A percentile compares a stretch with the other conserved stretches of the same genome.
Evolutionary conservation across 2,797 vertebrate genomes (phyloP).

Genomic region (Rhynchotus rufescens): DNA sequence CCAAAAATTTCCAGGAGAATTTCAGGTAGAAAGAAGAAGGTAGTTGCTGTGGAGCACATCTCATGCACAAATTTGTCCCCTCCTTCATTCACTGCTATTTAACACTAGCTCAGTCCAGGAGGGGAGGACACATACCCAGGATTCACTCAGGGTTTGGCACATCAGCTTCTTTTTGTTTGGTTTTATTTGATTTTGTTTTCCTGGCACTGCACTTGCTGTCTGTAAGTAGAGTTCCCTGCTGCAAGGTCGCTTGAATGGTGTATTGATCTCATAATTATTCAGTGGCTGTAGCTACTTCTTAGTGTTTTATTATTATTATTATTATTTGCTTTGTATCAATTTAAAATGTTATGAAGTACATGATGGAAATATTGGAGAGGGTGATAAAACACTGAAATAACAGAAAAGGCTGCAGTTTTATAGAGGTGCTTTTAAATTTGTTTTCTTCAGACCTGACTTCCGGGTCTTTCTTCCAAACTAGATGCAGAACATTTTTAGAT

Average conservation of each 20-base stretch:
- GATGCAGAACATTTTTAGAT: not conserved
- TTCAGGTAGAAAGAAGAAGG: not conserved
- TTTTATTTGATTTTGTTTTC: not conserved
- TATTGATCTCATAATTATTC: conserved; percentile 43
- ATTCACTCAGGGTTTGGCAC: not conserved
- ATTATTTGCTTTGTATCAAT: conserved; percentile 15
- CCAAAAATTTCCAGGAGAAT: not conserved
- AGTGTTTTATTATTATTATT: not conserved
- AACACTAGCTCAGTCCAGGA: not conserved
- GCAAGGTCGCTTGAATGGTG: not conserved
- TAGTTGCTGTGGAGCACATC: not conserved
- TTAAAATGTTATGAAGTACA: conserved; percentile 8
- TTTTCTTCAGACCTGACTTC: not conserved
- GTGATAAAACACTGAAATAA: not conserved
- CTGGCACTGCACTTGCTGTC: not conserved
- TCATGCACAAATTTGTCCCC: not conserved
- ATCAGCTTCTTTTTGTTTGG: no score
- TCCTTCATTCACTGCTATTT: not conserved
- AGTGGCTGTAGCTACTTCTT: conserved; percentile 17
- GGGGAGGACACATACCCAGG: not conserved
- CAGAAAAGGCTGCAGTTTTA: not conserved
- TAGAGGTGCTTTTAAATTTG: not conserved
- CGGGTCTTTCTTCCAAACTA: not conserved
- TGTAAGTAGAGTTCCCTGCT: not conserved
- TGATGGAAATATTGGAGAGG: not conserved